Conservation (phyloP, 92 coral and sea anemone genomes). For the Phenganax marumi region DNA sequence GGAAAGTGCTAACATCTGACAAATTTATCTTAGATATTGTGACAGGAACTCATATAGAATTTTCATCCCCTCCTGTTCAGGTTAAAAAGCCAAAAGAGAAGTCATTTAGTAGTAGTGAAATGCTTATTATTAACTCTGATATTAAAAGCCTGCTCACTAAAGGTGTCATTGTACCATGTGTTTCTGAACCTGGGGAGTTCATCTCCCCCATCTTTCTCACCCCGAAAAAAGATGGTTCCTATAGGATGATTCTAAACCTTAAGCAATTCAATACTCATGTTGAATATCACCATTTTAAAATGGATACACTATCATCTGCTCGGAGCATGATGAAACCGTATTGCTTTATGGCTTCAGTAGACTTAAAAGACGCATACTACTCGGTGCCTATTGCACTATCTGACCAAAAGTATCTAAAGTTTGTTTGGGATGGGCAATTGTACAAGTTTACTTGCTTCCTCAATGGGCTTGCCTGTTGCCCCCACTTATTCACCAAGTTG, state of each 20-base stretch:
- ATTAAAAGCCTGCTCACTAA: conserved; percentile 10
- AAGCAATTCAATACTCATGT: neutral
- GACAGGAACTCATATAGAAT: conserved; percentile 48
- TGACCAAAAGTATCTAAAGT: conserved; percentile 23
- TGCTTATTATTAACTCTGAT: conserved; percentile 27
- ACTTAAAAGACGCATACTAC: conserved; percentile 16
- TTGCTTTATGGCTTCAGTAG: conserved; percentile 35
- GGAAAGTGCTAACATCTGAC: conserved; percentile 44
- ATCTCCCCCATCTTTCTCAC: conserved; percentile 38
- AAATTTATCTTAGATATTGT: conserved; percentile 41
- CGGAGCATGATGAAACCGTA: conserved; percentile 16
- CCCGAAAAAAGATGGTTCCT: conserved; percentile 14
- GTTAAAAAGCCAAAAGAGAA: conserved; percentile 15
- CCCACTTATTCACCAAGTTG: conserved; percentile 18
- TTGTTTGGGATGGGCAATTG: conserved; percentile 23
- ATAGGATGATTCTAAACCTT: conserved; percentile 12
- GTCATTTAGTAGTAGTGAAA: conserved; percentile 16
- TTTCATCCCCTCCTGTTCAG: conserved; percentile 37
- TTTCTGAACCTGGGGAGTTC: conserved; percentile 44
- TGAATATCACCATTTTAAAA: conserved; percentile 20
- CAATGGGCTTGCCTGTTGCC: conserved; percentile 29
- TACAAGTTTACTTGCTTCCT: conserved; percentile 22
- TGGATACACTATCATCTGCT: conserved; percentile 29
- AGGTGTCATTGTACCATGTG: conserved; percentile 28
- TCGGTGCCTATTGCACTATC: neutral